phyloP scores from a whole-genome alignment of 2,888 invertebrate species.

The Stramonita haemastoma region DNA sequence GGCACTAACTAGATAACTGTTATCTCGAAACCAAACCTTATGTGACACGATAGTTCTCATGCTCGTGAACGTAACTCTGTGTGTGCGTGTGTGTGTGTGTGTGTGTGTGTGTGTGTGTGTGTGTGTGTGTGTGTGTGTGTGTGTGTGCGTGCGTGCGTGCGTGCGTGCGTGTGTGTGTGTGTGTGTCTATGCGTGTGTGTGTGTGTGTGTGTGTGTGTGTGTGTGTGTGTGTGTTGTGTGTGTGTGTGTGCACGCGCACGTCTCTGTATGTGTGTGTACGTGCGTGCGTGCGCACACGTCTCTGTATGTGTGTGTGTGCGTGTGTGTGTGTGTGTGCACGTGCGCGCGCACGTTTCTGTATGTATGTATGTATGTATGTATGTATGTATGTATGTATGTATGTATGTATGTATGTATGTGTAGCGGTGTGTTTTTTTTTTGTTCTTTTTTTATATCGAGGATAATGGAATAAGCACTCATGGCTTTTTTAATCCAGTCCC shows the following conservation, averaged over 20 bases:
- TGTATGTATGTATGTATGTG: neutral
- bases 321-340: neutral
- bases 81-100: slow-evolving; percentile 13
- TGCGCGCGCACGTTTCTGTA: no score
- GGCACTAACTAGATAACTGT: no score
- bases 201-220: neutral
- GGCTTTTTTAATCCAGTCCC: neutral
- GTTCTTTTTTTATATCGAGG: no score
- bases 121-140: slow-evolving; percentile 22
- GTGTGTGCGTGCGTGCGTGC: neutral
- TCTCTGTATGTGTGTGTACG: neutral
- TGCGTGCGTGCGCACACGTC: neutral
- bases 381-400: slow-evolving; percentile 17
- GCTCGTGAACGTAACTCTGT: neutral
- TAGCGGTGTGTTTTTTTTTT: neutral
- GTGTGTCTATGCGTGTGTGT: neutral
- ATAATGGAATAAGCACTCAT: no score
- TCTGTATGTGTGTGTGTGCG: neutral
- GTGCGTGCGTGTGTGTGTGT: neutral
- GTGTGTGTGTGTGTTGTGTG: neutral
- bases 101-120: slow-evolving; percentile 11
- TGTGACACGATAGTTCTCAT: no score
- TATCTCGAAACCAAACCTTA: no score
- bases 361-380: neutral
- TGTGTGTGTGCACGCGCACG: no score